Evolutionary conservation across 2,888 invertebrate genomes (phyloP).

Genomic region (Mechanitis messenoides): DNA sequence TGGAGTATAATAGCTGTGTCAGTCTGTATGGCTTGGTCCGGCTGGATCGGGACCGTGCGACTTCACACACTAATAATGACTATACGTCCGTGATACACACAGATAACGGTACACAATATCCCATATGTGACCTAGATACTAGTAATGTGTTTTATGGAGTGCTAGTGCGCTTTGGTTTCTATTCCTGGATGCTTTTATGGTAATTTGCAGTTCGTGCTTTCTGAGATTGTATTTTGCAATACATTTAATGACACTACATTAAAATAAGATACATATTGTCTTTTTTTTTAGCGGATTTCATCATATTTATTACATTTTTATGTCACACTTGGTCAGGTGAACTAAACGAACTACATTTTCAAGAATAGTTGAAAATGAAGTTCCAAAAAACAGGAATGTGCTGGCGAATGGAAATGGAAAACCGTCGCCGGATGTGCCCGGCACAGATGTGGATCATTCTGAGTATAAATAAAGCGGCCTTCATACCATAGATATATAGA

Average conservation of each 20-base stretch:
- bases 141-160: constrained; percentile 20
- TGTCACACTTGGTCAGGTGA: background rate
- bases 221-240: no score
- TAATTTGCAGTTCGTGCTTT: background rate
- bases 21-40: constrained; percentile 16
- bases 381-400: constrained; percentile 31
- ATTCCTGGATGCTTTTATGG: constrained; percentile 1
- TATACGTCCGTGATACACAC: constrained; percentile 10
- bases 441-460: constrained; percentile 53
- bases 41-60: constrained; percentile 23
- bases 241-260: no score
- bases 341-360: constrained; percentile 1
- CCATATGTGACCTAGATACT: constrained; percentile 23
- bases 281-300: no score
- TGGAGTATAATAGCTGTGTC: constrained; percentile 5
- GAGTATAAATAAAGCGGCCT: constrained; percentile 44
- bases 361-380: constrained; percentile 39
- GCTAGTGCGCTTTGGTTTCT: constrained; percentile 27
- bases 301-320: background rate
- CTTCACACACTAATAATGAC: constrained; percentile 13
- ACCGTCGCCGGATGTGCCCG: constrained; percentile 51
- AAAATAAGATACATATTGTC: no score
- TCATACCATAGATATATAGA: constrained; percentile 29
- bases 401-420: constrained; percentile 49
- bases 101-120: constrained; percentile 14